phyloP scores from a whole-genome alignment of 2,113 vertebrate species.

The Lophius piscatorius region DNA sequence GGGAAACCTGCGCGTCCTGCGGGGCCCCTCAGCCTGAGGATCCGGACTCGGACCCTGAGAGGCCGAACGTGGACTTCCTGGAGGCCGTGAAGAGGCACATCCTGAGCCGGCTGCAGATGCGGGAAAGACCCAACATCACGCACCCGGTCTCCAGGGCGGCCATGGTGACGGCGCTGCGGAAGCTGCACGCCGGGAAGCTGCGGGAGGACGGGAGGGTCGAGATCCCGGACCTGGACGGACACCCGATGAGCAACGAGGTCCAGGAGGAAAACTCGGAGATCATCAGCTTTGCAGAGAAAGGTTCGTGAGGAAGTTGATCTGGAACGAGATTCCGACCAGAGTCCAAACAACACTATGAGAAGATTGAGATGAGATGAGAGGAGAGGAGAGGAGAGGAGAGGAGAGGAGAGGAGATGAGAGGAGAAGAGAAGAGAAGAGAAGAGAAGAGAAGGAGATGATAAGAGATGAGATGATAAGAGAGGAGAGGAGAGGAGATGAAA shows the following conservation, averaged over 20 bases:
- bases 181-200: conserved; percentile 95
- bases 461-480: no score
- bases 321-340: no score
- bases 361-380: no score
- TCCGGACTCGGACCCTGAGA: conserved; percentile 69
- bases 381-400: no score
- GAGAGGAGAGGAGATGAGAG: no score
- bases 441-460: no score
- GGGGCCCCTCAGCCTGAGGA: conserved; percentile 85
- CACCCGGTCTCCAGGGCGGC: conserved; percentile 95
- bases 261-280: conserved; percentile 96
- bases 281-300: conserved; percentile 98
- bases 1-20: conserved; percentile 90
- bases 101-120: conserved; percentile 93
- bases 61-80: conserved; percentile 89
- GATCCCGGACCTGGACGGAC: conserved; percentile 91
- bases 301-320: conserved; percentile 75
- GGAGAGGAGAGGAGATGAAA: no score
- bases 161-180: conserved; percentile 95
- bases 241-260: conserved; percentile 79
- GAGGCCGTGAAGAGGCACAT: conserved; percentile 98
- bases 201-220: conserved; percentile 93
- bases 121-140: conserved; percentile 95
- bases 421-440: no score
- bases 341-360: no score